phyloP scores from a whole-genome alignment of 2,797 vertebrate genomes.

The Synanceia verrucosa region DNA sequence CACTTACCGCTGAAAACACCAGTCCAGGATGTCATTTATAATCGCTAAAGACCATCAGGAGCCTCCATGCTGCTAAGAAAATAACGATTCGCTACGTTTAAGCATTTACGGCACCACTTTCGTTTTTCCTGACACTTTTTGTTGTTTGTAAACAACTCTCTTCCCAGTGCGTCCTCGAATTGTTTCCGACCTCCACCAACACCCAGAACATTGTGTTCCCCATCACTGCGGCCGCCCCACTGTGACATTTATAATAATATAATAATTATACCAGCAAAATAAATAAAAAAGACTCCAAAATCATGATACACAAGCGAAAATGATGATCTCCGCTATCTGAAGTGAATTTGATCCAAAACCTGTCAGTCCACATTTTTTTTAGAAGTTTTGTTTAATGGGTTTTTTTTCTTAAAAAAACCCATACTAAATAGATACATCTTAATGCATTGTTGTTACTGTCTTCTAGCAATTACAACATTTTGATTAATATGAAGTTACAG shows the following conservation, averaged over 20 bases:
- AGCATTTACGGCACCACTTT: background rate
- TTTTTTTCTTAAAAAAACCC: background rate
- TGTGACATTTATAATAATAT: background rate
- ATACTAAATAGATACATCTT: background rate
- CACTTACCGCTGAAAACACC: conserved; percentile 48
- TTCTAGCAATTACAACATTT: background rate
- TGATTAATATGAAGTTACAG: background rate
- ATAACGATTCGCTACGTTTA: background rate
- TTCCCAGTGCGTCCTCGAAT: conserved; percentile 59
- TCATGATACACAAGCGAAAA: background rate
- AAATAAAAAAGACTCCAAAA: background rate
- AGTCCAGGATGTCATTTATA: background rate
- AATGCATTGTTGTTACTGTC: background rate
- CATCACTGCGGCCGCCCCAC: background rate
- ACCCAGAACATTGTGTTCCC: conserved; percentile 45
- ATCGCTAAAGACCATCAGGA: background rate
- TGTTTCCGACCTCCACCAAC: conserved; percentile 59
- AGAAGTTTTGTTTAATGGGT: background rate
- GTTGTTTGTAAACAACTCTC: conserved; percentile 74
- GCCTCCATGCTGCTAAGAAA: background rate
- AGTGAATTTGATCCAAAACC: background rate
- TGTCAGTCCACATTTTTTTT: background rate
- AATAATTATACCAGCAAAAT: background rate
- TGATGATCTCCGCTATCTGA: background rate
- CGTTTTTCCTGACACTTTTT: conserved; percentile 12